Base-by-base conservation (phyloP, 2,888 invertebrate species). In the Tiliacea citrago region DNA sequence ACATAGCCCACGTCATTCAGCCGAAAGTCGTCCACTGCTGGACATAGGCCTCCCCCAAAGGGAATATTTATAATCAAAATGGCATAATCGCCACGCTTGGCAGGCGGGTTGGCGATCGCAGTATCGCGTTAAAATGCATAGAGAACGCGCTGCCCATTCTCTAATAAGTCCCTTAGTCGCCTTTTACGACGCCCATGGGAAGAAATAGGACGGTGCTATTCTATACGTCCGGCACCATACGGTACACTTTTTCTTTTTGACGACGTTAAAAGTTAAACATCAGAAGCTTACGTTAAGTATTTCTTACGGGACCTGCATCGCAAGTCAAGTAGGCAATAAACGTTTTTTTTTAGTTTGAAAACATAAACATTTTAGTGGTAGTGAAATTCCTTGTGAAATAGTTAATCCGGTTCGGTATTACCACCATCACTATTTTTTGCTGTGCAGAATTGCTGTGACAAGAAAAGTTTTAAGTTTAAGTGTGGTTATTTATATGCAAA, bases 181-280 rank as follows among this genome's bases (percentile, higher is more conserved):
- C n/a, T n/a, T n/a, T n/a, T n/a, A n/a, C n/a, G n/a, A n/a, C n/a
- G n/a, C n/a, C n/a, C n/a, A n/a, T n/a, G n/a, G n/a, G n/a, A n/a
- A n/a, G n/a, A n/a, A n/a, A n/a, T n/a, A n/a, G n/a, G n/a, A n/a
- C n/a, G n/a, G n/a, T n/a, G n/a, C n/a, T n/a, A n/a, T n/a, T n/a
- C n/a, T n/a, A n/a, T n/a, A n/a, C n/a, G n/a, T n/a, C n/a, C n/a
- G n/a, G n/a, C n/a, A n/a, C n/a, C n/a, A n/a, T n/a, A n/a, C n/a
- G n/a, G n/a, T n/a, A n/a, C n/a, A n/a, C n/a, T n/a, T 67, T 67
- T 77, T 55, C n/a, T n/a, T 10, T 42, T 76, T 77, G 49, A 75
- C 77, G 57, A 57, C 18, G 57, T 21, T 24, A 5, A 35, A 45
- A 47, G 45, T 47, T 42, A 29, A 77, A 66, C n/a, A 77, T 49